Percentiles rank a stretch among this genome's conserved stretches.
Evolutionary conservation across 64 coral and sea anemone genomes (phyloP).

Genomic region (Montipora efflorescens): DNA sequence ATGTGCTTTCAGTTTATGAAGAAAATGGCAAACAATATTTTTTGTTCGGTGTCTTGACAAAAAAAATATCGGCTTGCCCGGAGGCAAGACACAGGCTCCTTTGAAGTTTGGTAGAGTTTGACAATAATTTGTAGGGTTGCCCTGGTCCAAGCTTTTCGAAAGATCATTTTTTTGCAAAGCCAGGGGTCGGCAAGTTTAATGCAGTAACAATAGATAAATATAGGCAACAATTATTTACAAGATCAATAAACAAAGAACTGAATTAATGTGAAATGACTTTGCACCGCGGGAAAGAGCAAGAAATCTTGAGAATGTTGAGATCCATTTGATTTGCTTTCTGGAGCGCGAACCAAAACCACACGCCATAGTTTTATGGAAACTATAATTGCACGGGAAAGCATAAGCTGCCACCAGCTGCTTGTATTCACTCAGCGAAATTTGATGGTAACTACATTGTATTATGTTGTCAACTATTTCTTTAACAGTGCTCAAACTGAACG

Average conservation of each 20-base stretch:
- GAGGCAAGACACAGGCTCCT: too few relatives aligned
- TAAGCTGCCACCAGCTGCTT: background rate
- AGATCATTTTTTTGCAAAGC: background rate
- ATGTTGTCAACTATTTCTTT: background rate
- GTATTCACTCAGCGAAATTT: background rate
- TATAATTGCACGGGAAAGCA: background rate
- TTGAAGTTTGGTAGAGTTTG: too few relatives aligned
- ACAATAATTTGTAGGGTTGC: too few relatives aligned
- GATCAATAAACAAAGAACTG: slow-evolving; percentile 5
- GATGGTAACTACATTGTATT: slow-evolving; percentile 5
- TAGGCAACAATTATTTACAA: background rate
- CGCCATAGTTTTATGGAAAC: background rate
- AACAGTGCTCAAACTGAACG: too few relatives aligned
- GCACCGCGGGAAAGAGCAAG: background rate
- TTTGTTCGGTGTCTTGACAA: too few relatives aligned
- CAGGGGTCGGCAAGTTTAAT: background rate
- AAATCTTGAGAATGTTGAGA: slow-evolving; percentile 5
- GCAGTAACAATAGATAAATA: background rate
- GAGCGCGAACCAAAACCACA: background rate
- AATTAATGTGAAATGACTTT: background rate
- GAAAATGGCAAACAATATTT: too few relatives aligned
- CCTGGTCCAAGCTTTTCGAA: background rate
- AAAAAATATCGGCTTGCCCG: too few relatives aligned
- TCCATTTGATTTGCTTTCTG: background rate
- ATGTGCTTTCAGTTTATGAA: too few relatives aligned